These are phyloP conservation scores for Anastrepha obliqua DNA, from an alignment of 1,140 invertebrate species.

Conservation along the genomic window DNA sequence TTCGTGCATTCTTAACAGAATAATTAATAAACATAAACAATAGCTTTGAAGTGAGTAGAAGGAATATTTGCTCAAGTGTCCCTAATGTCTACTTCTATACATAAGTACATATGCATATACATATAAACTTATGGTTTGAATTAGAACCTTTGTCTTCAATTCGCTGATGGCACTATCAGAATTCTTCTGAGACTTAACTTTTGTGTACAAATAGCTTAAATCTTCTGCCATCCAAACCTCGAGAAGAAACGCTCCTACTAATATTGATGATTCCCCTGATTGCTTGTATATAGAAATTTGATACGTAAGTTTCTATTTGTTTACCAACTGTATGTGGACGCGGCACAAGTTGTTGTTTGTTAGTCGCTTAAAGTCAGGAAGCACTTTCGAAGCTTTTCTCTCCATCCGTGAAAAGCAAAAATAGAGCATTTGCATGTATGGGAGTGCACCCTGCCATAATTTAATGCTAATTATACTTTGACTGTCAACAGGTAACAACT, in stretches of 20 bases:
- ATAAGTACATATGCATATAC: neutral
- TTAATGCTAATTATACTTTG: conserved; percentile 19
- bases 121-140: too few species aligned
- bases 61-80: neutral
- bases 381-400: conserved; percentile 59
- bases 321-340: too few species aligned
- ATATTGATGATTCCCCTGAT: too few species aligned
- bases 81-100: neutral
- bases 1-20: neutral
- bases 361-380: conserved; percentile 16
- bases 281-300: too few species aligned
- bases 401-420: conserved; percentile 52
- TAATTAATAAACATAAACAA: conserved; percentile 13
- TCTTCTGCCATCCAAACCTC: neutral
- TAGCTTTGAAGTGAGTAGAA: neutral
- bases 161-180: too few species aligned
- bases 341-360: neutral
- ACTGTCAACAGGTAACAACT: conserved; percentile 9
- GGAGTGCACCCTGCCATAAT: conserved; percentile 8
- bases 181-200: too few species aligned
- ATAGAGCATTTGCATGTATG: conserved; percentile 60
- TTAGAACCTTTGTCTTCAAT: too few species aligned
- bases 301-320: too few species aligned
- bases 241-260: neutral
- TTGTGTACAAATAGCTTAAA: too few species aligned